These are phyloP conservation scores for Tenodera sinensis DNA, from an alignment of 2,888 invertebrate genomes.

Conservation along the genomic window DNA sequence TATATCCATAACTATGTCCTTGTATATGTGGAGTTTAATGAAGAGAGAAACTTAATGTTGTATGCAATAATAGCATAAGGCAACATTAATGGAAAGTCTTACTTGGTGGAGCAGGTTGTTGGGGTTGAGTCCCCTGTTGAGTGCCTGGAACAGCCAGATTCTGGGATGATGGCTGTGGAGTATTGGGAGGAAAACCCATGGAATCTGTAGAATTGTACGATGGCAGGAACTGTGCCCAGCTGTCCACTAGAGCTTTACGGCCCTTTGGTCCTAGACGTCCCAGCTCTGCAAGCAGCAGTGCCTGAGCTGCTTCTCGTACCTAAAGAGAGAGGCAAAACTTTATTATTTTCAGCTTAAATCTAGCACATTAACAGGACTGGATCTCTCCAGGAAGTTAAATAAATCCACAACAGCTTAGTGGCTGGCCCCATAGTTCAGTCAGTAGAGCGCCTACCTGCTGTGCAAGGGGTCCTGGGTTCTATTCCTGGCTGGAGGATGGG, in stretches of 20 bases:
- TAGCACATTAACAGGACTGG: no score
- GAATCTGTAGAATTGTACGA: slow-evolving; percentile 73
- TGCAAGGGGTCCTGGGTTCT: no score
- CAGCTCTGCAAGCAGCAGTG: slow-evolving; percentile 88
- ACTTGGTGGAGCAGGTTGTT: background rate
- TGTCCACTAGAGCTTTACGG: slow-evolving; percentile 86
- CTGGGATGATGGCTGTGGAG: slow-evolving; percentile 37
- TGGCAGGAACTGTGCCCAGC: slow-evolving; percentile 94
- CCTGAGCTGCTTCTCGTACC: slow-evolving; percentile 93
- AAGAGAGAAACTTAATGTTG: no score
- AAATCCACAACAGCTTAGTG: no score
- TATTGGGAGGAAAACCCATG: slow-evolving; percentile 58
- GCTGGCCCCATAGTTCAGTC: no score
- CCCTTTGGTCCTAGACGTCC: slow-evolving; percentile 86
- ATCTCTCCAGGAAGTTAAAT: no score
- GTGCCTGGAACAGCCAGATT: background rate
- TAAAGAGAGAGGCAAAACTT: slow-evolving; percentile 34
- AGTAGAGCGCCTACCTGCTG: no score
- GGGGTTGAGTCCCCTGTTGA: background rate
- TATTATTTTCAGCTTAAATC: no score
- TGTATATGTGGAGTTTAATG: no score
- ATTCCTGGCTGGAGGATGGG: no score
- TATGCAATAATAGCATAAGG: no score
- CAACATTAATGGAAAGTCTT: background rate
- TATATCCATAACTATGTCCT: no score